Evolutionary conservation across 1,140 invertebrate genomes (phyloP), one percentile per base, ranked within the genome.

Genomic region (Pogonomyrmex californicus): DNA sequence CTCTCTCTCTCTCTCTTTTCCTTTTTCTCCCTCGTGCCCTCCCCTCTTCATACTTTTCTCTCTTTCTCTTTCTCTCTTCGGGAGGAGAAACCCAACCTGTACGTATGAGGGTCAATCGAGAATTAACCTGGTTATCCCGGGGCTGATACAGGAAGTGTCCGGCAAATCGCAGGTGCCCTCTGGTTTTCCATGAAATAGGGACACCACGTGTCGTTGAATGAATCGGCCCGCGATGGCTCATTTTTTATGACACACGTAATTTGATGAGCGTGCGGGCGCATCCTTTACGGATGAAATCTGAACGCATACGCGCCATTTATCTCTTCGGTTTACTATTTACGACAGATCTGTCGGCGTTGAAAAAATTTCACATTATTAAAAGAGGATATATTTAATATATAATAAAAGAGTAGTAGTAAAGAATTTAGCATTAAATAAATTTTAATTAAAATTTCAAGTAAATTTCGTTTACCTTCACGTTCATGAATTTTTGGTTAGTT

Each of bases 71-170:
- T 78, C 60, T 41, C 38, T 85, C 66, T 75, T 56, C 14, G 87
- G n/a, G n/a, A n/a, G 89, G 87, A 86, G 89, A 88, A 87, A 88
- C 78, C 58, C 44, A 90, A 89, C 89, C 86, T 92, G 89, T 83
- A 76, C 63, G 77, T 56, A 83, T 65, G 51, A 91, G 90, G 93
- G 93, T 94, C 93, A 93, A 93, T 93, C 92, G 89, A 87, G 92
- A 91, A 94, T 94, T 94, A 93, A 94, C 93, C 93, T 94, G 92
- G 88, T 93, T 92, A 91, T 86, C 83, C 86, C 86, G 83, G 62
- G 58, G 78, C 60, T 75, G 77, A 91, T 89, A 73, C 82, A 85
- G 89, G 86, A 93, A 92, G 75, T 92, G 90, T 91, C 88, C 87
- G 62, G 17, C 77, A 4, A 54, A 58, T 9, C 63, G 78, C 91